Percentiles rank a stretch among this genome's conserved stretches.
Evolutionary conservation across 1,140 invertebrate species (phyloP).

Genomic region (Aphelenchoides fujianensis): DNA sequence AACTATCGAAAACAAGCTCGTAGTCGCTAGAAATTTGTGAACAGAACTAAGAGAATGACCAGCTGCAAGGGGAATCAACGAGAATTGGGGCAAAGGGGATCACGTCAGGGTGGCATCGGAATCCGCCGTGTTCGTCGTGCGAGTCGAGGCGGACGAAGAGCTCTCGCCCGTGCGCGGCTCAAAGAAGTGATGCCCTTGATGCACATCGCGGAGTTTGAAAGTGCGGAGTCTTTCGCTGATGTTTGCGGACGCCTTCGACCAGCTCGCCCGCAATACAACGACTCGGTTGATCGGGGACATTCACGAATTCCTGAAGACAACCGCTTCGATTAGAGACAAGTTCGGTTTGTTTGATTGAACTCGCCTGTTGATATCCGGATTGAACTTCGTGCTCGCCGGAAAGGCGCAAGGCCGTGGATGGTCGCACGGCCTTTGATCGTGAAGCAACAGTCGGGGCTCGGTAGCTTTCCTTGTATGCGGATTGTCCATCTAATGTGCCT

Average conservation of each 20-base stretch:
- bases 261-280: constrained; percentile 33
- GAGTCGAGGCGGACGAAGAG: background rate
- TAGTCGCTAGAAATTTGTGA: background rate
- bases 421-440: constrained; percentile 34
- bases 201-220: constrained; percentile 32
- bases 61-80: background rate
- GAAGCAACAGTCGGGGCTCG: background rate
- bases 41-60: no score
- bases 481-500: constrained; percentile 36
- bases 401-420: constrained; percentile 33
- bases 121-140: constrained; percentile 39
- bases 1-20: no score
- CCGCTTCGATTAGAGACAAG: background rate
- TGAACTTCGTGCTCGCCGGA: constrained; percentile 21
- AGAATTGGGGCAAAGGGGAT: background rate
- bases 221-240: constrained; percentile 28
- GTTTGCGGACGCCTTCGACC: constrained; percentile 25
- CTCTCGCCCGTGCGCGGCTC: constrained; percentile 22
- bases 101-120: constrained; percentile 22
- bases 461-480: constrained; percentile 34
- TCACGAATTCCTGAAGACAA: constrained; percentile 36
- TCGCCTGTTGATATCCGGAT: constrained; percentile 34
- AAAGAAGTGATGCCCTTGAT: constrained; percentile 36
- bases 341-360: constrained; percentile 14
- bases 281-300: constrained; percentile 22